Evolutionary conservation across 2,888 invertebrate genomes (phyloP).

Genomic region (Rosalia funebris): DNA sequence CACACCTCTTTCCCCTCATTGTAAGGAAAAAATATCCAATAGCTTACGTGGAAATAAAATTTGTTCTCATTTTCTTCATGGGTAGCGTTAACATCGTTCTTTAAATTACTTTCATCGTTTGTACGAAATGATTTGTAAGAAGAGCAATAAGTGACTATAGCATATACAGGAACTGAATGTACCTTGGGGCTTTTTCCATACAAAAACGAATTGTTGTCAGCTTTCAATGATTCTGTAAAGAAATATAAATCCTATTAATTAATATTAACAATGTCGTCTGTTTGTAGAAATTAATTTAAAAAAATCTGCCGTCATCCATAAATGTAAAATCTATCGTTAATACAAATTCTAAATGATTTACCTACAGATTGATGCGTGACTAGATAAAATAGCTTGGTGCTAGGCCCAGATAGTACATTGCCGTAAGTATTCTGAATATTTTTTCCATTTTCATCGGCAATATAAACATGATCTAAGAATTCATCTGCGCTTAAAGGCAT

Average conservation of each 20-base stretch:
- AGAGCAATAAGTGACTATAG: slow-evolving; percentile 67
- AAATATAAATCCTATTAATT: slow-evolving; percentile 37
- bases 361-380: slow-evolving; percentile 66
- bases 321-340: too few relatives aligned
- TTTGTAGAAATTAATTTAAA: too few relatives aligned
- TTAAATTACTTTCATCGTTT: slow-evolving; percentile 28
- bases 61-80: slow-evolving; percentile 31
- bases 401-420: slow-evolving; percentile 32
- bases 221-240: slow-evolving; percentile 62
- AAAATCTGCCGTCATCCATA: too few relatives aligned
- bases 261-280: too few relatives aligned
- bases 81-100: slow-evolving; percentile 34
- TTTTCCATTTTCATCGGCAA: slow-evolving; percentile 54
- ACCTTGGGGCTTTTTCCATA: slow-evolving; percentile 70
- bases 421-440: slow-evolving; percentile 31
- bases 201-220: slow-evolving; percentile 68
- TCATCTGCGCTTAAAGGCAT: slow-evolving; percentile 71
- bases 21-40: slow-evolving; percentile 78
- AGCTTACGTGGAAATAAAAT: slow-evolving; percentile 70
- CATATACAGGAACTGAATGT: slow-evolving; percentile 70
- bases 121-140: slow-evolving; percentile 36
- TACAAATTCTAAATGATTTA: too few relatives aligned
- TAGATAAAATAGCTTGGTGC: slow-evolving; percentile 62
- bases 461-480: slow-evolving; percentile 68
- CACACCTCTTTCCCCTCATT: slow-evolving; percentile 72